phyloP scores from a whole-genome alignment of 2,888 invertebrate genomes.

The Heliconius cydno region DNA sequence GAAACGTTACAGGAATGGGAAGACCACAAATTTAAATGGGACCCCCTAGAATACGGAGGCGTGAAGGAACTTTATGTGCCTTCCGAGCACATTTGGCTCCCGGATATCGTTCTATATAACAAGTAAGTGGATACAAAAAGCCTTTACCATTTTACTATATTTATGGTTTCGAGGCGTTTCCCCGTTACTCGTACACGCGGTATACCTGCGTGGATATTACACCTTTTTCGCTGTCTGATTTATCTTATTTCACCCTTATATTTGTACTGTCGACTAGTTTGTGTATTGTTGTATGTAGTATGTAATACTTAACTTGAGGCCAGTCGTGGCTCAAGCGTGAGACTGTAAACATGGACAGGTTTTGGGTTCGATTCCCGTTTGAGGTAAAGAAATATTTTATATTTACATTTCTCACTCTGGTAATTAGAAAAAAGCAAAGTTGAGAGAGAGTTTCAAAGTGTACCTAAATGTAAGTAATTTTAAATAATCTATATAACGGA shows the following conservation, averaged over 20 bases:
- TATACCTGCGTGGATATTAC: conserved; percentile 25
- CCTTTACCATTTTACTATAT: conserved; percentile 52
- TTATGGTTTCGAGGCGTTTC: conserved; percentile 38
- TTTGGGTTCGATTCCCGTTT: no score
- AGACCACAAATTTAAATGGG: conserved; percentile 98
- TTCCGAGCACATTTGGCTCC: conserved; percentile 98
- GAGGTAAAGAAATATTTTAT: not conserved
- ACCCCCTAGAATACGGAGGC: conserved; percentile 96
- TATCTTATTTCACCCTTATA: conserved; percentile 8
- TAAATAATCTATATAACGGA: no score
- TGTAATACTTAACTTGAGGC: not conserved
- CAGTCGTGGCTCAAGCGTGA: no score
- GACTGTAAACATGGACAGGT: no score
- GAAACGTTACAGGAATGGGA: conserved; percentile 90
- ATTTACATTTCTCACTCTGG: not conserved
- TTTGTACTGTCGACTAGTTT: not conserved
- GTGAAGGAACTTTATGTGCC: conserved; percentile 97
- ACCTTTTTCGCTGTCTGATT: conserved; percentile 30
- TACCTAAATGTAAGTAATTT: no score
- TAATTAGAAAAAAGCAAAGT: no score
- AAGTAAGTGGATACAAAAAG: conserved; percentile 86
- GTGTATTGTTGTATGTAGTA: no score
- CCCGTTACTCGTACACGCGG: conserved; percentile 28
- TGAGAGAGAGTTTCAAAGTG: no score
- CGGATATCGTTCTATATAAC: conserved; percentile 98